These are phyloP conservation scores for Anastatus disparis DNA, from an alignment of 1,140 invertebrate genomes.

Conservation along the genomic window DNA sequence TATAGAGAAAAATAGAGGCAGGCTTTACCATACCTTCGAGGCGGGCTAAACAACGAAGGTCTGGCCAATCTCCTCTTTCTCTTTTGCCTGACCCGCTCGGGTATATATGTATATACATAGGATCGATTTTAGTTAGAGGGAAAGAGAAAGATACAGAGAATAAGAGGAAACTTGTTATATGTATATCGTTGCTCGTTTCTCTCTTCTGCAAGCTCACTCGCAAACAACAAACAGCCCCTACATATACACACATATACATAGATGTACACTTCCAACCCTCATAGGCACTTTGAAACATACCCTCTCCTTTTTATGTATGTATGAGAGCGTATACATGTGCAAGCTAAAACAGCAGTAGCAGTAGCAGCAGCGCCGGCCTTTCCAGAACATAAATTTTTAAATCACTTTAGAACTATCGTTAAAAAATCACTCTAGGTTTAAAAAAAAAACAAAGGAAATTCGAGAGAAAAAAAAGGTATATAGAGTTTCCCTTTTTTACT, in stretches of 20 bases:
- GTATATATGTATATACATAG: too few species aligned
- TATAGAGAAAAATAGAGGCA: constrained; percentile 6
- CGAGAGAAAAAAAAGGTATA: too few species aligned
- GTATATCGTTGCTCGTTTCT: too few species aligned
- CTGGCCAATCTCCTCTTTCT: not conserved
- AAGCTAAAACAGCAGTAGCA: too few species aligned
- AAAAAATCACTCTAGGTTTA: constrained; percentile 19
- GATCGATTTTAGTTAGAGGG: constrained; percentile 29
- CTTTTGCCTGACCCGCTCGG: not conserved
- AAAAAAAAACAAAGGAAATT: not conserved
- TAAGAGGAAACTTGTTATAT: too few species aligned
- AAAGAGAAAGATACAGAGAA: constrained; percentile 6
- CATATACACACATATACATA: not conserved
- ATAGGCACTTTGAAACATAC: too few species aligned
- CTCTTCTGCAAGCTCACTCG: constrained; percentile 10
- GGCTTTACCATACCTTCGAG: not conserved
- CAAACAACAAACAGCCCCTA: too few species aligned
- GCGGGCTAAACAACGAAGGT: not conserved
- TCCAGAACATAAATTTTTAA: constrained; percentile 33
- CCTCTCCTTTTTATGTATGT: too few species aligned
- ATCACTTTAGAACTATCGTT: constrained; percentile 27
- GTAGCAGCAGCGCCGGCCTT: not conserved
- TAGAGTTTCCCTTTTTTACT: not conserved
- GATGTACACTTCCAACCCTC: too few species aligned
- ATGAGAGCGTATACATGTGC: too few species aligned